Base-by-base conservation (phyloP, 2,113 vertebrate genomes). In the Mobula hypostoma region DNA sequence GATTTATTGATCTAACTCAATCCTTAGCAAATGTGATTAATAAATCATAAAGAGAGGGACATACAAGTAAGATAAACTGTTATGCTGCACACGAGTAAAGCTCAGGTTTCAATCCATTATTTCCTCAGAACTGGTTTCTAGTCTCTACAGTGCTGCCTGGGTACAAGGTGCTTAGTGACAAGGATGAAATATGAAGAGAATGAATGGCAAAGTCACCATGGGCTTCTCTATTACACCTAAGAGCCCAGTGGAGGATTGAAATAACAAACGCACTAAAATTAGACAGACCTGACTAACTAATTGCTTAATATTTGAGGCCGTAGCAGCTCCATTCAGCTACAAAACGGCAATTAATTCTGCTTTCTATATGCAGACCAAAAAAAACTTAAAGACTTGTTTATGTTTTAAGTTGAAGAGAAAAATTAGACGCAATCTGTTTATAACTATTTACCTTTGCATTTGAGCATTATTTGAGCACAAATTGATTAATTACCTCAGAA, bases 101-200 rank as follows among this genome's bases (percentile, higher is more conserved):
- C 29, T 90, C 85, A 32, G 61, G 85, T 90, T 90, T 90, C 61
- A 29, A 63, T 90, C 58, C 58, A 90, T 90, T 63, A 90, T 90
- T 90, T 15, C 85, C 61, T 90, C 61, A 68, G 61, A 90, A 32
- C 61, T 90, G 66, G 66, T 90, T 66, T 6, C 4, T 63, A n/a
- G 61, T 63, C 58, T 88, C 83, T 36, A 66, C 58, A n/a, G 2
- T 32, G 85, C 58, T 66, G 85, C 85, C 61, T 63, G 85, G 29
- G 85, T 66, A 90, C 66, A 61, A 32, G 61, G 61, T 90, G 85
- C 61, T 66, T 90, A 4, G 5, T 66, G 14, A 90, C 85, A 68
- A 90, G 66, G 61, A 61, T 56, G 14, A 68, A 90, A 32, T 27
- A n/a, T 32, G 63, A 90, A 32, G 85, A 17, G 29, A 66, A 90